Base-by-base conservation (phyloP, 1,140 invertebrate species). In the Camponotus vicinus region DNA sequence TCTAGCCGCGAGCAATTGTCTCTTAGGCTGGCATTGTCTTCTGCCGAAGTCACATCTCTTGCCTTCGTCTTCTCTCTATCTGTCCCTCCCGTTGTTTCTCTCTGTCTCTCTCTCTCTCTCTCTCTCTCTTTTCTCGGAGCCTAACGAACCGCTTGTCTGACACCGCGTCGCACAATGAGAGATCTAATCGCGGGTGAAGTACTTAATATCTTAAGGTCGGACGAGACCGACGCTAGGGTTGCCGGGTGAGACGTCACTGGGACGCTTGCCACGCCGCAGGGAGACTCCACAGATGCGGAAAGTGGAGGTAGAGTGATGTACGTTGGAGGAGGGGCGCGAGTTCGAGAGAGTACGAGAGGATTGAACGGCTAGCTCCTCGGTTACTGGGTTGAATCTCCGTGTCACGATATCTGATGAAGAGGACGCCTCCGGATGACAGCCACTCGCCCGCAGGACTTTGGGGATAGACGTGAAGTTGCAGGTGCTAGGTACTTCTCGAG, bases 141-240 rank as follows among this genome's bases (percentile, higher is more conserved):
- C 90, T 90, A 92, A 92, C 91, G 89, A 92, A 92, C 92, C 92
- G 92, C 93, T 94, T 95, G 95, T 95, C 94, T 95, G 94, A 94
- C 95, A 95, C 92, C 92, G 86, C 80, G 89, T 75, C 86, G 91
- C 87, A 95, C 95, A 95, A 95, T 95, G 94, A 95, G 93, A 95
- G 95, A 95, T 95, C 94, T 95, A 95, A 95, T 95, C 95, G 94
- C 92, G 90, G 90, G 92, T 94, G 94, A 95, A 95, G 94, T 95
- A 94, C 94, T 95, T 95, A 95, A 95, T 95, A 95, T 95, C 94
- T 95, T 93, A 93, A 95, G 94, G 93, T 95, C 93, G 93, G 91
- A 91, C 91, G 85, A 88, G 86, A 88, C 78, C 77, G 57, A 45
- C 63, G 69, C 86, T 88, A 69, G 88, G 90, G 88, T 91, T 82